Evolutionary conservation across 2,888 invertebrate genomes (phyloP), one percentile per base, ranked within the genome.

Genomic region (Stenodera caucasica): DNA sequence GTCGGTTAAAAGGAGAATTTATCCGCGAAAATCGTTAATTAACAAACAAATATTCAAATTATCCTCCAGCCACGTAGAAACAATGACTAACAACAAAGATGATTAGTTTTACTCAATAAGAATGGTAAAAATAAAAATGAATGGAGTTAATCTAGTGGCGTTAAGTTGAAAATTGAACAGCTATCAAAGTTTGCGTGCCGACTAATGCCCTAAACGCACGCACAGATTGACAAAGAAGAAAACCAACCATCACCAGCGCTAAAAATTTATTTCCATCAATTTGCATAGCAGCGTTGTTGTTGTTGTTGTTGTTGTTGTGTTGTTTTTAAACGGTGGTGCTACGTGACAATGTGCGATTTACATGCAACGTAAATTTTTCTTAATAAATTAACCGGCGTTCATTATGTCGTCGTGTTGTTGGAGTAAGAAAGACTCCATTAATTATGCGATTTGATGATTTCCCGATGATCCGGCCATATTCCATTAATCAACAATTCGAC

Each of bases 121-220:
- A 12, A 14, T 12, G 7, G 12, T 12, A 37, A 37, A 11, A 15
- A 23, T 9, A 45, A 55, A 40, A 73, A 75, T 72, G 71, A 75
- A 66, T 70, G 74, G 74, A 75, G 72, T 73, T 73, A 75, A 75
- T 75, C 75, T 5, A 71, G 73, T 68, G 62, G 71, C 71, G 70
- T 74, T 72, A 75, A 70, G 67, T 69, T 70, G 23, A 71, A 73
- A 74, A 76, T 74, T 73, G 72, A 74, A 71, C 66, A 68, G 69
- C 71, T 68, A 72, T 73, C 68, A 67, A 63, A 60, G 68, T 61
- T 75, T 69, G 77, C 77, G 75, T 77, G 77, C 69, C 65, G 57
- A 62, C 71, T 74, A 75, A 77, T 72, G 72, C 65, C 64, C 66
- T 56, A 59, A 58, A 61, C 58, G 63, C 77, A 77, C 76, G 77